Evolutionary conservation across 2,888 invertebrate genomes (phyloP).

Genomic region (Epirrhoe tristata): DNA sequence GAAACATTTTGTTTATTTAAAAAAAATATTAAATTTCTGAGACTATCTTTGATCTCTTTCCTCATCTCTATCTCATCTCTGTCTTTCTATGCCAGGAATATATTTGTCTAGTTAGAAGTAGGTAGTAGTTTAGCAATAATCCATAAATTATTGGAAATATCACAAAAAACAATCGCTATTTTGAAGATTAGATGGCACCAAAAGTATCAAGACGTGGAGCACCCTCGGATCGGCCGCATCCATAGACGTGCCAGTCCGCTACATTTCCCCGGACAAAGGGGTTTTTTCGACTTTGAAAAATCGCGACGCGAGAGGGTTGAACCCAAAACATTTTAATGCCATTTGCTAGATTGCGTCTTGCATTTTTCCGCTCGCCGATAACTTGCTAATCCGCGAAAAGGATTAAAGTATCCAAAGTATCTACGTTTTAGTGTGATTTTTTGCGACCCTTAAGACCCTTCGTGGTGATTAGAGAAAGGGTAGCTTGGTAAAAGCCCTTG

Average conservation of each 20-base stretch:
- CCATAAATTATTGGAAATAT: too few relatives aligned
- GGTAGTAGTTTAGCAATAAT: too few relatives aligned
- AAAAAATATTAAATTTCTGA: too few relatives aligned
- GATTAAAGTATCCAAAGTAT: constrained; percentile 77
- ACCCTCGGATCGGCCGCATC: constrained; percentile 69
- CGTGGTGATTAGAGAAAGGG: constrained; percentile 76
- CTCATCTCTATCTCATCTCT: too few relatives aligned
- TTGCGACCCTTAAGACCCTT: constrained; percentile 71
- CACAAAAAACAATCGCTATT: too few relatives aligned
- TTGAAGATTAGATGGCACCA: background rate
- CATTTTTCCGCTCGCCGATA: constrained; percentile 77
- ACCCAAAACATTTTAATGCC: constrained; percentile 84
- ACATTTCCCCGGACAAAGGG: constrained; percentile 78
- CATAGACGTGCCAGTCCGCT: constrained; percentile 83
- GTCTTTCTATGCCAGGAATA: too few relatives aligned
- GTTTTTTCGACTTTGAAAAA: constrained; percentile 85
- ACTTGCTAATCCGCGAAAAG: constrained; percentile 81
- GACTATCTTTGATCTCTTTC: too few relatives aligned
- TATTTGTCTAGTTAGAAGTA: too few relatives aligned
- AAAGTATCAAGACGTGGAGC: constrained; percentile 67
- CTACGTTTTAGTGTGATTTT: constrained; percentile 82
- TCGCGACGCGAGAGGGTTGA: constrained; percentile 81
- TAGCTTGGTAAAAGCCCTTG: constrained; percentile 71
- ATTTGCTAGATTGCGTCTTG: constrained; percentile 85
- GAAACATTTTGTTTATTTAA: background rate